Evolutionary conservation across 2,888 invertebrate species (phyloP).

Genomic region (Microctonus brassicae): DNA sequence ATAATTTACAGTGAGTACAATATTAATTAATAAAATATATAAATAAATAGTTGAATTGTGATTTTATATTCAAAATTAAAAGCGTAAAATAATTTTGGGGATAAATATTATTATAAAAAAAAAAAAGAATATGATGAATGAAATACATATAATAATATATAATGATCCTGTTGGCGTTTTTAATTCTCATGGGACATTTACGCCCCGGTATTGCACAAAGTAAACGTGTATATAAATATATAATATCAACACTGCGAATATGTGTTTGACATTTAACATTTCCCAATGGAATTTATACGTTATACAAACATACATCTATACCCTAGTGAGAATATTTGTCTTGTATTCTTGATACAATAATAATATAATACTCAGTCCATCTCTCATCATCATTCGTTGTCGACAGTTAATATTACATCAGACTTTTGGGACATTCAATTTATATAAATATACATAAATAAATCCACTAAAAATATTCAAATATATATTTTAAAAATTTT

Average conservation of each 20-base stretch:
- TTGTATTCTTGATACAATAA: neutral
- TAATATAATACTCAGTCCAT: neutral
- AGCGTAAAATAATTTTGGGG: neutral
- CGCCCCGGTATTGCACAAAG: conserved; percentile 20
- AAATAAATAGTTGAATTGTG: neutral
- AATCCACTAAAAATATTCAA: no score
- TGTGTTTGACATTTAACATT: conserved; percentile 67
- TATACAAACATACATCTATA: conserved; percentile 1
- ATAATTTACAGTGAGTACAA: conserved; percentile 33
- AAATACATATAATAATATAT: conserved; percentile 62
- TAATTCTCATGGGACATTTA: conserved; percentile 56
- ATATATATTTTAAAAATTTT: no score
- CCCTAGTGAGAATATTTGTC: neutral
- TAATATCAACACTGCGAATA: conserved; percentile 49
- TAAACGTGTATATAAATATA: neutral
- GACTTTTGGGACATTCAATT: neutral
- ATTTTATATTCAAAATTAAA: neutral
- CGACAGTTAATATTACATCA: neutral
- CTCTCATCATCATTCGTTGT: neutral
- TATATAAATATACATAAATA: neutral
- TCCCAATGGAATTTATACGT: conserved; percentile 55
- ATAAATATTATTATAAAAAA: neutral
- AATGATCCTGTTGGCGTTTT: conserved; percentile 62
- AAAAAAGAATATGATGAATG: conserved; percentile 33
- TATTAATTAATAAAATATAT: conserved; percentile 9